Conservation (phyloP, 2,888 invertebrate species). For the Lysandra coridon region DNA sequence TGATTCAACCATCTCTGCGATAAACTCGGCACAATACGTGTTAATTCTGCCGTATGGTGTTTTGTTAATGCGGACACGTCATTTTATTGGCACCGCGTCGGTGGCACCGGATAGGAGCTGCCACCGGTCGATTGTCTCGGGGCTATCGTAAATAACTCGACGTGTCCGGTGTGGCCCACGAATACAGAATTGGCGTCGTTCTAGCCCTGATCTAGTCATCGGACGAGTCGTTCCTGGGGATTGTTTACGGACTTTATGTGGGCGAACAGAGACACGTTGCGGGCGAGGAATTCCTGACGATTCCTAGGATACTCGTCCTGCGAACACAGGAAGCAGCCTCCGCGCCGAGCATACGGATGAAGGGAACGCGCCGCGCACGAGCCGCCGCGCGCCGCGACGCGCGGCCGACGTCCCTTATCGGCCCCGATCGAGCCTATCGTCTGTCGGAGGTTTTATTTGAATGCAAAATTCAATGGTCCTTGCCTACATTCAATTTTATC, state of each 20-base stretch:
- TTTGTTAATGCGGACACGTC: constrained; percentile 77
- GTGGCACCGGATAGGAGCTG: constrained; percentile 75
- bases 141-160: constrained; percentile 77
- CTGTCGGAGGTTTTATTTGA: constrained; percentile 45
- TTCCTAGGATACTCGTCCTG: constrained; percentile 53
- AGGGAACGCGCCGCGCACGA: constrained; percentile 57
- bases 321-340: constrained; percentile 67
- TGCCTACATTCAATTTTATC: constrained; percentile 55
- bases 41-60: constrained; percentile 70
- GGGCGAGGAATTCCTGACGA: constrained; percentile 49
- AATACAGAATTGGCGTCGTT: constrained; percentile 67
- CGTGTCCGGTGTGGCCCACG: constrained; percentile 71
- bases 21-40: constrained; percentile 63
- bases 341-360: constrained; percentile 74
- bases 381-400: constrained; percentile 23
- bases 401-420: not conserved
- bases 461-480: constrained; percentile 45
- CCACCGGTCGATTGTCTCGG: constrained; percentile 75
- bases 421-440: constrained; percentile 21
- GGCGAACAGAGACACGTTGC: constrained; percentile 44
- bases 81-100: constrained; percentile 69
- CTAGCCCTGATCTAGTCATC: constrained; percentile 51
- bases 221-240: constrained; percentile 29
- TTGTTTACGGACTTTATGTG: constrained; percentile 33
- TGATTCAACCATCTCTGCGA: constrained; percentile 65